phyloP scores from a whole-genome alignment of 2,113 vertebrate species.

The Piaya cayana region DNA sequence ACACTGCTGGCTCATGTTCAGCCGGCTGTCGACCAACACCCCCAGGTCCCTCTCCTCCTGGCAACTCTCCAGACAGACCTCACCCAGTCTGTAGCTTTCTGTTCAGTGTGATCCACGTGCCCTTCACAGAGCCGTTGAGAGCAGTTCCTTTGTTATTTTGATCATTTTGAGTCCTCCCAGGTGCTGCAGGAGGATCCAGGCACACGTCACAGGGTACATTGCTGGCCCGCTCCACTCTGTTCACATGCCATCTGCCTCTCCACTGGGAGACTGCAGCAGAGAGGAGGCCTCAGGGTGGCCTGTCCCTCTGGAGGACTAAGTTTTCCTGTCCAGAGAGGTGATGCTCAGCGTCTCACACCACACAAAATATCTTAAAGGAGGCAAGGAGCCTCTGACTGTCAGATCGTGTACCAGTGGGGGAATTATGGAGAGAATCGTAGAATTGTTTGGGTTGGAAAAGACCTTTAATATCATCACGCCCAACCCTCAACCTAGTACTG shows the following conservation, averaged over 20 bases:
- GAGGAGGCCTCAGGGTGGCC: not conserved
- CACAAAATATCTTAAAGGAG: not conserved
- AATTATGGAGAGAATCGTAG: fast-evolving
- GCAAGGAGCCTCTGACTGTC: not conserved
- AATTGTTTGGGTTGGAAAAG: too few species aligned
- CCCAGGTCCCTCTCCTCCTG: too few species aligned
- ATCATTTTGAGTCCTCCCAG: not conserved
- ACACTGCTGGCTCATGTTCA: too few species aligned
- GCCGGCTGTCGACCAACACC: too few species aligned
- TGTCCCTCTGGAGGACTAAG: not conserved
- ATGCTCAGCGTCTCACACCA: not conserved
- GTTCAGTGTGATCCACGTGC: fast-evolving
- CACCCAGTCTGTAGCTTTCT: too few species aligned
- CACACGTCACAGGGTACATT: fast-evolving
- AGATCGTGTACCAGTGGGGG: fast-evolving
- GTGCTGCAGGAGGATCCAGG: not conserved
- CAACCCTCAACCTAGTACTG: too few species aligned
- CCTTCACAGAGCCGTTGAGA: not conserved
- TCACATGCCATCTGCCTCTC: not conserved
- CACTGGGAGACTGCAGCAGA: fast-evolving
- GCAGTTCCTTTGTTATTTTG: not conserved
- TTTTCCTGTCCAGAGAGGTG: not conserved
- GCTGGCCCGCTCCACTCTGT: not conserved
- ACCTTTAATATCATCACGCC: too few species aligned
- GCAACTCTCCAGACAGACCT: too few species aligned